A percentile compares a stretch with the other conserved stretches of the same genome.
Conservation (phyloP, 2,113 vertebrate species). For the Tautogolabrus adspersus region DNA sequence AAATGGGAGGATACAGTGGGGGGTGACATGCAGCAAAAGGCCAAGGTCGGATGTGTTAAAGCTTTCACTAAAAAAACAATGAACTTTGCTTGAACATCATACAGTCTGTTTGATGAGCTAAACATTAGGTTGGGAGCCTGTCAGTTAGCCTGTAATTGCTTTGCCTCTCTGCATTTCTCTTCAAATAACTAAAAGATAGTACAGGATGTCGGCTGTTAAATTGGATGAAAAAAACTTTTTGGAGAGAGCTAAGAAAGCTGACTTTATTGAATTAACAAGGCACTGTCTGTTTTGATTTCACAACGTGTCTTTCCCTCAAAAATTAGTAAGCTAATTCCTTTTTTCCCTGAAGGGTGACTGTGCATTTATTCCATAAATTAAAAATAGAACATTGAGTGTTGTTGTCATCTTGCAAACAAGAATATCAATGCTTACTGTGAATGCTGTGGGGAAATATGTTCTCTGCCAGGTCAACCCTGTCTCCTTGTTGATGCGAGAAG, state of each 20-base stretch:
- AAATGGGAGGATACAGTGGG: too few relatives aligned
- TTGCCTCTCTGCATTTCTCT: constrained; percentile 49
- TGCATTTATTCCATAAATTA: constrained; percentile 41
- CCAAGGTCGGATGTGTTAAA: background rate
- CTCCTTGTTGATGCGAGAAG: background rate
- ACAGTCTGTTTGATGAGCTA: constrained; percentile 33
- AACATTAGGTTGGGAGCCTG: constrained; percentile 23
- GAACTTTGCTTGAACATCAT: constrained; percentile 45
- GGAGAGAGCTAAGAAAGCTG: constrained; percentile 20
- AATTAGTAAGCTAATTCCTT: constrained; percentile 29
- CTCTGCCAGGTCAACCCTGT: background rate
- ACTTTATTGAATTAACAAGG: constrained; percentile 56
- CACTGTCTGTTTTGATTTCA: constrained; percentile 32
- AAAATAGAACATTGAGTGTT: constrained; percentile 10
- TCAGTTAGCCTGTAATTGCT: constrained; percentile 66
- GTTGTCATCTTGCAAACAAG: constrained; percentile 6
- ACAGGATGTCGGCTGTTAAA: constrained; percentile 59
- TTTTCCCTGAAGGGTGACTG: constrained; percentile 44
- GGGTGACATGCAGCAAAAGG: too few relatives aligned
- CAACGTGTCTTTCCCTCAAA: constrained; percentile 30
- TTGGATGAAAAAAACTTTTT: constrained; percentile 42
- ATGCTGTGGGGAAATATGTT: constrained; percentile 9
- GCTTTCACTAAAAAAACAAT: constrained; percentile 1
- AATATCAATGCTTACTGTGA: constrained; percentile 25
- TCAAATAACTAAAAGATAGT: constrained; percentile 53